A percentile compares a stretch with the other conserved stretches of the same genome.
Conservation (phyloP, 2,888 invertebrate species). For the Ormia ochracea region DNA sequence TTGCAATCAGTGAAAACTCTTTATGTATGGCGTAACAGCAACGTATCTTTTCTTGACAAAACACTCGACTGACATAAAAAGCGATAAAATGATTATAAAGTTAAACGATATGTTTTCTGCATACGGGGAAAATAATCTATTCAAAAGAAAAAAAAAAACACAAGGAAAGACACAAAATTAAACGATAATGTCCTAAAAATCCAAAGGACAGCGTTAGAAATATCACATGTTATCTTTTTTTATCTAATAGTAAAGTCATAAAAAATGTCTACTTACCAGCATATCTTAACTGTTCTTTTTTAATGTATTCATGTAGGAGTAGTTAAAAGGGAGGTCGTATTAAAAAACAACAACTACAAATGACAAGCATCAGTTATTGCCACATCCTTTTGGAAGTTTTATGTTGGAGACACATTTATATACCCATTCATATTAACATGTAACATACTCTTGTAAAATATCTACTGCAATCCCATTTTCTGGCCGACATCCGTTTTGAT, state of each 20-base stretch:
- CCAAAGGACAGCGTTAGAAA: background rate
- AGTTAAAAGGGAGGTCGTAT: background rate
- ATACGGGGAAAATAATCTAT: constrained; percentile 12
- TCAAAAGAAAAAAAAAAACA: constrained; percentile 11
- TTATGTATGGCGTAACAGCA: constrained; percentile 58
- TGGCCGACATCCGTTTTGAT: constrained; percentile 48
- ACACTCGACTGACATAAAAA: background rate
- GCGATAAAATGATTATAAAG: constrained; percentile 50
- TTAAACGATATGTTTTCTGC: constrained; percentile 25
- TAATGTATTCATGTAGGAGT: background rate
- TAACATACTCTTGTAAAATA: background rate
- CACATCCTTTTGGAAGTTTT: constrained; percentile 18
- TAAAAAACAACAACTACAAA: constrained; percentile 29
- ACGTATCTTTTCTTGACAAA: constrained; percentile 16
- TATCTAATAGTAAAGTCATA: constrained; percentile 24
- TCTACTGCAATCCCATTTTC: background rate
- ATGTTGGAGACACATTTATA: background rate
- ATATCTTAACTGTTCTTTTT: constrained; percentile 52
- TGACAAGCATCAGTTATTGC: constrained; percentile 48
- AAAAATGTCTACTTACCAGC: constrained; percentile 56
- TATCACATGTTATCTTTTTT: background rate
- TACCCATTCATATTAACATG: background rate
- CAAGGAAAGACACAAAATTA: constrained; percentile 16
- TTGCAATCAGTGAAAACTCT: no score
- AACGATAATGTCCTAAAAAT: constrained; percentile 47